Percentiles rank a stretch among this genome's conserved stretches.
phyloP scores from a whole-genome alignment of 2,113 vertebrate species.

The Xiphophorus couchianus region DNA sequence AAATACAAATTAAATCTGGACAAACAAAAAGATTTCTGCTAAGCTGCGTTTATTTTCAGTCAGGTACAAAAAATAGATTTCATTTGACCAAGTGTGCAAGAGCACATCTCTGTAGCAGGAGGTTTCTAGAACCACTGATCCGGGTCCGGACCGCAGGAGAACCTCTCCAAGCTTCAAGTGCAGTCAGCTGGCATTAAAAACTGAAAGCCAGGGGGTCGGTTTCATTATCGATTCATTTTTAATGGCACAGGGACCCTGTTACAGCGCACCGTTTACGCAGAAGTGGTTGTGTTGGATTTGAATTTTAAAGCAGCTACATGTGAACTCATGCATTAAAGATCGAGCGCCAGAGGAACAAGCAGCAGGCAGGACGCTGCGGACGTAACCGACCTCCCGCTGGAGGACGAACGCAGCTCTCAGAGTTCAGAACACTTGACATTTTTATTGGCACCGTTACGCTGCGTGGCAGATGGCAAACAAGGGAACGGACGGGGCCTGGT shows the following conservation, averaged over 20 bases:
- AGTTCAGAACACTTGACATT: constrained; percentile 14
- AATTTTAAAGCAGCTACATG: constrained; percentile 72
- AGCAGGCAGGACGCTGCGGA: constrained; percentile 29
- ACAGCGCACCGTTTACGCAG: constrained; percentile 63
- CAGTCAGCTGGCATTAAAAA: constrained; percentile 42
- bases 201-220: constrained; percentile 48
- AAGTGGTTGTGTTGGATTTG: constrained; percentile 62
- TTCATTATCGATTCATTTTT: constrained; percentile 78
- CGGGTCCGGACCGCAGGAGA: constrained; percentile 31
- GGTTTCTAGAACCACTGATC: constrained; percentile 38
- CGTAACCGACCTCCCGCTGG: constrained; percentile 36
- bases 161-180: constrained; percentile 26
- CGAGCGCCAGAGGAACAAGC: constrained; percentile 54
- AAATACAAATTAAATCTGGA: background rate
- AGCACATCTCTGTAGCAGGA: constrained; percentile 1
- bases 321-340: constrained; percentile 70
- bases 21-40: background rate
- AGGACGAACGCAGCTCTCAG: constrained; percentile 17
- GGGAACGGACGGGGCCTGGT: background rate
- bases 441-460: constrained; percentile 7
- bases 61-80: background rate
- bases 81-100: background rate
- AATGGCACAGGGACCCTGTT: constrained; percentile 63
- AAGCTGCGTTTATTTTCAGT: background rate
- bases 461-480: constrained; percentile 8